A percentile compares a stretch with the other conserved stretches of the same genome.
phyloP scores from a whole-genome alignment of 2,113 vertebrate genomes.

The Poeciliopsis occidentalis region DNA sequence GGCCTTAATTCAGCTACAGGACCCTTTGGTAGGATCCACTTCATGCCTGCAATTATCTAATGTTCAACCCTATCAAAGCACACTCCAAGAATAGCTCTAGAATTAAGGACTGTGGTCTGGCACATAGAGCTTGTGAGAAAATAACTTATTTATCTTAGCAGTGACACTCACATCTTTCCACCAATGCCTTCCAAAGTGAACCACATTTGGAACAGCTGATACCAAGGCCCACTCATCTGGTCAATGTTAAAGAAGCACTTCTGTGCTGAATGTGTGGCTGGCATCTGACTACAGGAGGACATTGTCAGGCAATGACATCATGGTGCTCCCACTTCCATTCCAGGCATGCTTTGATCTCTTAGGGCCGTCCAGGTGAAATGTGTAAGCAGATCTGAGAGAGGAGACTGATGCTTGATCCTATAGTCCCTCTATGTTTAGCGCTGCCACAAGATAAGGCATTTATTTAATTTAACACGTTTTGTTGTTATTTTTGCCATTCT shows the following conservation, averaged over 20 bases:
- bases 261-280: slow-evolving; percentile 53
- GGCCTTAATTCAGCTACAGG: slow-evolving; percentile 20
- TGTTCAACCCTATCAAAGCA: slow-evolving; percentile 41
- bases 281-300: slow-evolving; percentile 43
- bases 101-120: slow-evolving; percentile 37
- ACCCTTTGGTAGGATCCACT: slow-evolving; percentile 12
- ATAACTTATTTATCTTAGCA: slow-evolving; percentile 68
- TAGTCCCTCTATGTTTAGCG: slow-evolving; percentile 12
- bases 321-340: slow-evolving; percentile 45
- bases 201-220: slow-evolving; percentile 73
- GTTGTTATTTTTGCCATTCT: not conserved
- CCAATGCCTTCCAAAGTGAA: slow-evolving; percentile 65
- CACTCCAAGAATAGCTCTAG: slow-evolving; percentile 41
- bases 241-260: slow-evolving; percentile 55
- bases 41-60: slow-evolving; percentile 74
- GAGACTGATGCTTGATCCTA: slow-evolving; percentile 14
- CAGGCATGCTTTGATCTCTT: slow-evolving; percentile 57
- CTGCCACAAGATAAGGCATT: slow-evolving; percentile 1
- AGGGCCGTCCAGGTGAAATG: slow-evolving; percentile 64
- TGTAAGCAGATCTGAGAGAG: slow-evolving; percentile 26
- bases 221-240: slow-evolving; percentile 63
- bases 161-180: slow-evolving; percentile 63
- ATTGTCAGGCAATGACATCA: slow-evolving; percentile 60
- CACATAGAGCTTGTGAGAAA: slow-evolving; percentile 58
- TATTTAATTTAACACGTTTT: not conserved